Percentiles rank a stretch among this genome's conserved stretches.
Evolutionary conservation across 2,797 vertebrate genomes (phyloP).

Genomic region (Enoplosus armatus): DNA sequence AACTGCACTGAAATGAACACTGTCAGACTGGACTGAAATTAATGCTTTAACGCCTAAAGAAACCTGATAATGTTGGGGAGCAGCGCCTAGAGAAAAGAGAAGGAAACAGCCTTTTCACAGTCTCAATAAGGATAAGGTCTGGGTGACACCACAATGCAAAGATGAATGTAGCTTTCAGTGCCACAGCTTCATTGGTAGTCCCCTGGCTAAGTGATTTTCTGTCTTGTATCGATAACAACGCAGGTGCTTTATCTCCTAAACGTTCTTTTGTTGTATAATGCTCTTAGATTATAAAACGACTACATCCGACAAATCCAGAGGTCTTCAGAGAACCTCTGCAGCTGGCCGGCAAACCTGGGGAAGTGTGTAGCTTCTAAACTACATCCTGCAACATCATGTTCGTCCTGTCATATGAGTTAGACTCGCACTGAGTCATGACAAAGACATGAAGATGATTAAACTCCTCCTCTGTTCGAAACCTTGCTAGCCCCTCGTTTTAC

Average conservation of each 20-base stretch:
- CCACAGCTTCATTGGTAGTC: conserved; percentile 40
- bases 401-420: conserved; percentile 19
- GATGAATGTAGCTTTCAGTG: conserved; percentile 48
- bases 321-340: conserved; percentile 40
- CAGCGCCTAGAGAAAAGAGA: neutral
- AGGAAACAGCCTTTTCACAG: conserved; percentile 14
- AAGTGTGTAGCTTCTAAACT: conserved; percentile 11
- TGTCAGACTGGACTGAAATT: neutral
- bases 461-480: neutral
- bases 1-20: neutral
- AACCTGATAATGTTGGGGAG: neutral
- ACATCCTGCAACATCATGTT: conserved; percentile 22
- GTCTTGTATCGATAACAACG: conserved; percentile 62
- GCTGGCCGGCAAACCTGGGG: conserved; percentile 24
- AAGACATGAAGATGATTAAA: conserved; percentile 30
- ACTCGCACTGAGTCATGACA: conserved; percentile 2
- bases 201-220: conserved; percentile 61
- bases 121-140: conserved; percentile 27
- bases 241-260: conserved; percentile 60
- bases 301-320: conserved; percentile 45
- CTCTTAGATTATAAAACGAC: conserved; percentile 62
- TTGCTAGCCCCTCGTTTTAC: conserved; percentile 1
- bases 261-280: conserved; percentile 46
- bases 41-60: conserved; percentile 7
- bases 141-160: conserved; percentile 41